Base-by-base conservation (phyloP, 2,113 vertebrate genomes). In the Pandion haliaetus region DNA sequence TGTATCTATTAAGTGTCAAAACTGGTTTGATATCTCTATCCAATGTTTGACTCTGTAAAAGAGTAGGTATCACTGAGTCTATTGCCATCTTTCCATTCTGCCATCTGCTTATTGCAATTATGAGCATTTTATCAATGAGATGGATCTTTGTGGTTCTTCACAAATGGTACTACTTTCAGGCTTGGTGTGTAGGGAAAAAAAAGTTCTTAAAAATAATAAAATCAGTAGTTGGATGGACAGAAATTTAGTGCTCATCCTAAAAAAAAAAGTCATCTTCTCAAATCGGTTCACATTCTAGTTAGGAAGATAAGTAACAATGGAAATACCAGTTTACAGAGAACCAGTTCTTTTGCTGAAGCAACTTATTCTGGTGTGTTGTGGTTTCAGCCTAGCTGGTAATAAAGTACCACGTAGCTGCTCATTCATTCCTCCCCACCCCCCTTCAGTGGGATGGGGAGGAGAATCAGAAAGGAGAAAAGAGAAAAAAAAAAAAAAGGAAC, bases 1-100 rank as follows among this genome's bases (percentile, higher is more conserved):
- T 76, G 9, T 40, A 1, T 61, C 4, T 66, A 24, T 49, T 58
- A 66, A 63, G 5, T 82, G 40, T 65, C 24, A 70, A 32, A 88
- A 84, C 14, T 50, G 45, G 5, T n/a, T 63, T 49, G 16, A 1
- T 49, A 14, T 5, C 15, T 36, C 29, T 61, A 0, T 44, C 10
- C 10, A 8, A 0, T 50, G 8, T 58, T 54, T 49, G 45, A 83
- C 18, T 29, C 12, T 72, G 24, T 7, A 32, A 40, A 9, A 25
- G 15, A 84, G 13, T 25, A 94, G 16, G 2, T 70, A 6, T 67
- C 29, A 21, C 44, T 36, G 32, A 77, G 19, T 78, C 14, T 65
- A 0, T 18, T 91, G 34, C 59, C 28, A 40, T 52, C 42, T 55
- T 65, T 67, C 32, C 3, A 4, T 90, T 92, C 38, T 57, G 17